Evolutionary conservation across 2,888 invertebrate genomes (phyloP), one percentile per base, ranked within the genome.

Genomic region (Drosophila anomalipes): DNA sequence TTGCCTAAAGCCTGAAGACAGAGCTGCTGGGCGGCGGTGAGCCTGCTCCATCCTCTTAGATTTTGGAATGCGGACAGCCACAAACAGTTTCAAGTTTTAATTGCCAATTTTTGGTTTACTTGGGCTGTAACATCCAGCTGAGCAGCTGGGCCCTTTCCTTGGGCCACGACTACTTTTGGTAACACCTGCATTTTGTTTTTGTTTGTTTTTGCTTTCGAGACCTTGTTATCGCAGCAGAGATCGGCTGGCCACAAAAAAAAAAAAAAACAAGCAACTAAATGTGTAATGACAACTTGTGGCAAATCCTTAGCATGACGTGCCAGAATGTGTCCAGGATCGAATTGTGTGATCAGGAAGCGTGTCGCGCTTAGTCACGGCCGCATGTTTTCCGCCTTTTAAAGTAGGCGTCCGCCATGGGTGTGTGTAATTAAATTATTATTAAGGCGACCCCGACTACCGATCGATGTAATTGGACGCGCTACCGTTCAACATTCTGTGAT

Each of bases 401-500:
- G 86, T 89, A 79, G 90, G 91, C 91, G 91, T 88, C 79, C 60
- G 62, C 69, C 75, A 72, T 70, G 89, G 82, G 78, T 81, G 83
- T 84, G 78, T 87, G 87, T 91, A 91, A 91, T 91, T 91, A 91
- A 35, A 57, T 57, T 88, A 82, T 91, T 89, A 90, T 91, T 90
- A 90, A 88, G 71, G 82, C 59, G 66, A 77, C 77, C 81, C 73
- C 56, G 61, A 51, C 49, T 39, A 49, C 74, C 70, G 63, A 60
- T 81, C 79, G 69, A 81, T 79, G 66, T 91, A 89, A 91, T 91
- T 90, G 89, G 85, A 85, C 77, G 74, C 65, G 89, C 86, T 83
- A 87, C 87, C 79, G 81, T 89, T 89, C 75, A 82, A 44, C 73
- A 44, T 57, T 73, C 70, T 70, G 7, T 83, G 83, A 83, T 75